Base-by-base conservation (phyloP, 1,140 invertebrate species). In the Lepidurus couesii region DNA sequence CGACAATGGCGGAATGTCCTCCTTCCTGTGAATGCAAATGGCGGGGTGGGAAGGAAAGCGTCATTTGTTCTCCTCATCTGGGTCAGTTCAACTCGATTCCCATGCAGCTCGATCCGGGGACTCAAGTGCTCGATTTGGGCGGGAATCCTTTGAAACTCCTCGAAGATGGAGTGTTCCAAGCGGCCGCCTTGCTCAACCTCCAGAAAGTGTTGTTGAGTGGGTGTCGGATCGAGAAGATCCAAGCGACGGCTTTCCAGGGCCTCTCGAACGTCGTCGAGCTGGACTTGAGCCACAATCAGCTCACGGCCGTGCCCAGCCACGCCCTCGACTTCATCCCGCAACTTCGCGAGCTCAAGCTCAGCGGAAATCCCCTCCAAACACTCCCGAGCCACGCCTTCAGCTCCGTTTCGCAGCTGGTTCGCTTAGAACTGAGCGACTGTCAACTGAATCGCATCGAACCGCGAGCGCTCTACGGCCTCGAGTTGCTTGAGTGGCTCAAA, bases 251-350 rank as follows among this genome's bases (percentile, higher is more conserved):
- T 2, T 92, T 92, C 83, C 86, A 89, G 65, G 88, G 89, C 81
- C 87, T 92, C 1, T 91, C 88, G 44, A 93, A 92, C 82, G 84
- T 93, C 21, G 90, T 94, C 4, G 92, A 94, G 83, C 83, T 95
- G 65, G 92, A 95, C 83, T 84, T 94, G 74, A 93, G 92, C 78
- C 87, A 90, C 79, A 95, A 95, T 84, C 82, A 87, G 26, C 84
- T 94, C 16, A 84, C 87, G 16, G 84, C 86, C 21, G 87, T 94
- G 73, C 93, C 93, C 5, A 90, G 91, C 1, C 88, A 91, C 80
- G 86, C 90, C 2, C 89, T 95, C 75, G 88, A 88, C 73, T 89
- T 89, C 6, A 89, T 92, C 74, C 87, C 89, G 7, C 91, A 93
- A 82, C 86, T 95, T 42, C 84, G 92, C n/a, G 91, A 94, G 82